phyloP scores from a whole-genome alignment of 2,797 vertebrate genomes.

The Falco rusticolus region DNA sequence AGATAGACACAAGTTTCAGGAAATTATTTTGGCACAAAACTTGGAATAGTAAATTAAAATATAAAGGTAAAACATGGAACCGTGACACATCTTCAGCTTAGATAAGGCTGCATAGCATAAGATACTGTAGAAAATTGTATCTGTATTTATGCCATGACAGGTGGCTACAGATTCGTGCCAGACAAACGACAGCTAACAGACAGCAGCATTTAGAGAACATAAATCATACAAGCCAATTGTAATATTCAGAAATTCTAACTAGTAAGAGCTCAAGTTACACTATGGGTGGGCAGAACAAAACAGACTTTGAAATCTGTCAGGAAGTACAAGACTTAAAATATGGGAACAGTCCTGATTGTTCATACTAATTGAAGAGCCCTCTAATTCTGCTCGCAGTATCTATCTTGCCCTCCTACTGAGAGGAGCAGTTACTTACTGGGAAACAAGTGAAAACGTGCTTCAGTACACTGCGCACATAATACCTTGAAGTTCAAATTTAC shows the following conservation, averaged over 20 bases:
- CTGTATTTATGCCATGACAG: not conserved
- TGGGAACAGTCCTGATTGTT: constrained; percentile 40
- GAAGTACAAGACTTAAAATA: constrained; percentile 61
- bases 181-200: constrained; percentile 14
- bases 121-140: not conserved
- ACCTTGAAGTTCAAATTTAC: not conserved
- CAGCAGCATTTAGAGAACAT: not conserved
- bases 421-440: not conserved
- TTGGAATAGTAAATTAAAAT: constrained; percentile 16
- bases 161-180: constrained; percentile 32
- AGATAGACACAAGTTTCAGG: constrained; percentile 36
- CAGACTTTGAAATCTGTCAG: constrained; percentile 50
- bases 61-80: not conserved
- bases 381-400: constrained; percentile 8
- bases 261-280: not conserved
- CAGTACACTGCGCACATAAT: not conserved
- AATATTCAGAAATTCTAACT: constrained; percentile 42
- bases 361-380: constrained; percentile 46
- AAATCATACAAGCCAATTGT: constrained; percentile 18
- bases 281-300: constrained; percentile 52
- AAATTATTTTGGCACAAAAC: constrained; percentile 47
- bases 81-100: not conserved
- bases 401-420: constrained; percentile 38
- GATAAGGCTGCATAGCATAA: not conserved
- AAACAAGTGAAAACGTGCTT: constrained; percentile 39